These are phyloP conservation scores for Gonatopus flavifemur DNA, from an alignment of 1,140 invertebrate species.

Conservation along the genomic window DNA sequence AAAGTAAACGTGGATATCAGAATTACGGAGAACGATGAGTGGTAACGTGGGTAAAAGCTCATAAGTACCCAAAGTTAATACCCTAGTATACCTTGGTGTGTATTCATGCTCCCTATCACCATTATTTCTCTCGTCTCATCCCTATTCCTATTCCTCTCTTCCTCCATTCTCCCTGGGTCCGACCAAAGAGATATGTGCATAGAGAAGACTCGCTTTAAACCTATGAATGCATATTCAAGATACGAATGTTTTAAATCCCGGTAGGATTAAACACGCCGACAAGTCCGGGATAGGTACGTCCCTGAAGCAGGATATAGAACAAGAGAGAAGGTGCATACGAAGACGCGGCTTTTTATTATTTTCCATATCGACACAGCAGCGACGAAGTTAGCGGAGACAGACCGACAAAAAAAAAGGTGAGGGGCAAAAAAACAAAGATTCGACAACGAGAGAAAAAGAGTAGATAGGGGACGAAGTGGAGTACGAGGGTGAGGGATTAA, in stretches of 20 bases:
- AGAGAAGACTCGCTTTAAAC: slow-evolving; percentile 31
- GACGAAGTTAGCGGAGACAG: slow-evolving; percentile 21
- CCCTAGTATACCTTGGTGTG: no score
- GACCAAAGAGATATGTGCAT: slow-evolving; percentile 25
- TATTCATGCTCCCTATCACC: no score
- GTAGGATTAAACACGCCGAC: slow-evolving; percentile 42
- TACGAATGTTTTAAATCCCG: slow-evolving; percentile 55
- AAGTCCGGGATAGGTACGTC: slow-evolving; percentile 19
- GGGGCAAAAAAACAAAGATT: slow-evolving; percentile 6
- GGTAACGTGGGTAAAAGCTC: slow-evolving; percentile 38
- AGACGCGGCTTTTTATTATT: slow-evolving; percentile 45
- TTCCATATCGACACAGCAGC: slow-evolving; percentile 43
- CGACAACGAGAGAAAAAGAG: slow-evolving; percentile 14
- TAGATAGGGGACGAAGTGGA: slow-evolving; percentile 13
- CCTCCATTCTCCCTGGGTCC: not conserved
- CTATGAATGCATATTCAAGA: slow-evolving; percentile 49
- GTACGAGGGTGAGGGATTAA: slow-evolving; percentile 52
- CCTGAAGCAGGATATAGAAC: slow-evolving; percentile 12
- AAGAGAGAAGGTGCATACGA: slow-evolving; percentile 19
- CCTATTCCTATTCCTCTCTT: slow-evolving; percentile 1
- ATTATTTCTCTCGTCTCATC: not conserved
- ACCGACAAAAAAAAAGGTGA: slow-evolving; percentile 18
- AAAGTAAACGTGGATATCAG: no score
- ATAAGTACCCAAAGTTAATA: slow-evolving; percentile 42
- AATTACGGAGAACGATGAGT: slow-evolving; percentile 42